Conservation (phyloP, 2,888 invertebrate genomes). For the Oligia latruncula region DNA sequence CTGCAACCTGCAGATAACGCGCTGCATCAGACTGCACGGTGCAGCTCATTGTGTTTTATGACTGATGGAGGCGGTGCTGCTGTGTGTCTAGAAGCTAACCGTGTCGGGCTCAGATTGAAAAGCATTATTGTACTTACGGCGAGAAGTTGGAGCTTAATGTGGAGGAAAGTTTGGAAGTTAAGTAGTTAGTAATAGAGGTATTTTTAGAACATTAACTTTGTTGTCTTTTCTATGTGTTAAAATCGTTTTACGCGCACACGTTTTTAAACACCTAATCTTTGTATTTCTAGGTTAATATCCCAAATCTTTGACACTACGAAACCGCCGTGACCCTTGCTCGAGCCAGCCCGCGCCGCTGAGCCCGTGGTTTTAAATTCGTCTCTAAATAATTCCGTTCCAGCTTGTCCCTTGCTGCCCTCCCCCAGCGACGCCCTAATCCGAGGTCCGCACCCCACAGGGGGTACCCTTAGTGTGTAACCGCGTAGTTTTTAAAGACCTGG, state of each 20-base stretch:
- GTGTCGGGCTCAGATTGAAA: neutral
- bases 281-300: neutral
- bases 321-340: too few relatives aligned
- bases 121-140: neutral
- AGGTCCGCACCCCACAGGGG: too few relatives aligned
- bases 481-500: too few relatives aligned
- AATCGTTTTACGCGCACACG: neutral
- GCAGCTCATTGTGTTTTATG: constrained; percentile 25
- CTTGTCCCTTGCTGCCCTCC: too few relatives aligned
- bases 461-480: too few relatives aligned
- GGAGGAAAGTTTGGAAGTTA: neutral
- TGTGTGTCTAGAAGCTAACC: constrained; percentile 14
- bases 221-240: neutral
- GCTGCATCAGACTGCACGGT: constrained; percentile 9
- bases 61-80: constrained; percentile 30
- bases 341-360: too few relatives aligned
- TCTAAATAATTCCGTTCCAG: too few relatives aligned
- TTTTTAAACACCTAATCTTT: neutral
- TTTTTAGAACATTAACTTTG: neutral
- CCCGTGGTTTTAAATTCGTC: too few relatives aligned
- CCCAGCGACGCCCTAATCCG: too few relatives aligned
- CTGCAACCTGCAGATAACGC: constrained; percentile 19
- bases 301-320: neutral
- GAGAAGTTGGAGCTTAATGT: neutral
- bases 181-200: neutral